Base-by-base conservation (phyloP, 92 coral and sea anemone species). In the Epizoanthus rinbou region DNA sequence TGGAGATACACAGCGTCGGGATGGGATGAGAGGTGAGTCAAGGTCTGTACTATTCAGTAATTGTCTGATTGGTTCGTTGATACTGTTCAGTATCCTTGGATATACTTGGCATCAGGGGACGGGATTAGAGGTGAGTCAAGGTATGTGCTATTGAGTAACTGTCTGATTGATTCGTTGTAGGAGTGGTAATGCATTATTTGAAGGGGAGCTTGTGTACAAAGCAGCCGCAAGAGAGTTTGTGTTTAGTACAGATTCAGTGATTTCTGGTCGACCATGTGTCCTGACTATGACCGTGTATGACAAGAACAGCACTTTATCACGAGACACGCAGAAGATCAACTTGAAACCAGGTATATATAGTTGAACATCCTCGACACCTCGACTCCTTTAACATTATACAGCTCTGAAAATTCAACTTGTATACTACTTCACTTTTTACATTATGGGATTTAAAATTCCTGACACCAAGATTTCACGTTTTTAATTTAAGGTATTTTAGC, bases 251-350 rank as follows among this genome's bases (percentile, higher is more conserved):
- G 97, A 93, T 50, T 87, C 97, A 6, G 87, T 75, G 43, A 87
- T 93, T 60, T 83, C 90, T 23, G 97, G 97, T 57, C 35, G 73
- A 18, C 97, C 94, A n/a, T 91, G 97, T 43, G 62, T 84, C 5
- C 22, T 93, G n/a, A 91, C 94, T 13, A 91, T 93, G 89, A 84
- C 89, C 25, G 89, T 93, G 11, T 69, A 31, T 69, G 97, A 93
- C 86, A 84, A 88, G 80, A 76, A 86, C 60, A 75, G 86, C 76
- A 84, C 67, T 31, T 84, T 93, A 76, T 69, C 91, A 31, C 91
- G 90, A 56, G 97, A 93, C 80, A 74, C 94, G 13, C 89, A 86
- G 58, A 84, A 84, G 64, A 88, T 93, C 62, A 80, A 50, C 69
- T 85, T 93, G 21, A 90, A 86, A 84, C 90, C 97, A 57, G 97